Evolutionary conservation across 1,140 invertebrate species (phyloP).

Genomic region (Monochamus saltuarius): DNA sequence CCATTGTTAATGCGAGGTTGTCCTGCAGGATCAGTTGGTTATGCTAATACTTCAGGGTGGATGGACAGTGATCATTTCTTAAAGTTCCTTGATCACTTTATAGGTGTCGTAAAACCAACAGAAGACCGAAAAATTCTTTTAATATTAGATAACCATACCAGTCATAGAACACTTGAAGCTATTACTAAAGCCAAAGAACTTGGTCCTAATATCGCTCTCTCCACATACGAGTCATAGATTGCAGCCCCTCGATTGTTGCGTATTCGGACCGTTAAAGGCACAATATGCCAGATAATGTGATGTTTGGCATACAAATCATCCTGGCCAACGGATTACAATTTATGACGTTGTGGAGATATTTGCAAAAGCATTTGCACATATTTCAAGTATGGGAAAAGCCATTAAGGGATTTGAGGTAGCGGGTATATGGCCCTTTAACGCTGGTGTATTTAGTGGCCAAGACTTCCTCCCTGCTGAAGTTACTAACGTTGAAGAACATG

Average conservation of each 20-base stretch:
- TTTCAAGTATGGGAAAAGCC: conserved; percentile 19
- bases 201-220: conserved; percentile 18
- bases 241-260: conserved; percentile 12
- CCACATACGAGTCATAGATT: conserved; percentile 17
- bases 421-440: conserved; percentile 14
- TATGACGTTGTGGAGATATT: conserved; percentile 22
- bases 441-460: conserved; percentile 13
- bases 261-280: conserved; percentile 7
- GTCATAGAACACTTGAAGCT: conserved; percentile 8
- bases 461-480: conserved; percentile 12
- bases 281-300: conserved; percentile 15
- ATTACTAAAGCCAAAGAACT: conserved; percentile 10
- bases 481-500: background rate
- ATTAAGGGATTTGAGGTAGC: conserved; percentile 21
- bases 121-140: conserved; percentile 5
- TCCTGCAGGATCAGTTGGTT: conserved; percentile 8
- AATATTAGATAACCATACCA: conserved; percentile 13
- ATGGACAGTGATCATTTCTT: conserved; percentile 7
- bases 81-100: background rate
- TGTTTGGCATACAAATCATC: conserved; percentile 22
- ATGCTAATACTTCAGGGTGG: conserved; percentile 22
- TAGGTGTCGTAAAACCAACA: background rate
- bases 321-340: conserved; percentile 6
- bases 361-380: conserved; percentile 18
- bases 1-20: conserved; percentile 4